Evolutionary conservation across 2,113 vertebrate genomes (phyloP).

Genomic region (Laticauda colubrina): DNA sequence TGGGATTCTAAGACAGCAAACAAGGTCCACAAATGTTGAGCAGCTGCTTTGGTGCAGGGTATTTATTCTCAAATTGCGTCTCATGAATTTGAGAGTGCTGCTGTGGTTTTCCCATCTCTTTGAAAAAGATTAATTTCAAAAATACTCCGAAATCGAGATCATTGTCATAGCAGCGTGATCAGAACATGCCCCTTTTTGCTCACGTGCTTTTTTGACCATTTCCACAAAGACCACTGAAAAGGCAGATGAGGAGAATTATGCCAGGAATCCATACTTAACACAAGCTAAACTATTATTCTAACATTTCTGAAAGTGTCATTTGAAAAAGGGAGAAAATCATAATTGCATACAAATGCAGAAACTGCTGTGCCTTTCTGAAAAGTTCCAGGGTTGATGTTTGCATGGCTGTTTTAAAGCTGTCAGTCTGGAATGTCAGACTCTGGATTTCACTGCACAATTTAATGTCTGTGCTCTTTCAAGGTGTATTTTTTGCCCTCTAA

Average conservation of each 20-base stretch:
- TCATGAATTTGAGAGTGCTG: neutral
- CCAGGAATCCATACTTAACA: neutral
- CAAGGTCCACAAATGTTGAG: neutral
- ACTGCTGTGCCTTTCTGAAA: neutral
- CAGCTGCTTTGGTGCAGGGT: neutral
- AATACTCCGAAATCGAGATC: neutral
- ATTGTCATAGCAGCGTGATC: neutral
- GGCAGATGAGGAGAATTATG: neutral
- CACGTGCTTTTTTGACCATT: neutral
- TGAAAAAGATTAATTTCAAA: neutral
- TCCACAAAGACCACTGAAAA: neutral
- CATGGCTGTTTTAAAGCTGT: neutral
- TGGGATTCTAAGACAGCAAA: neutral
- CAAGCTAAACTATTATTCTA: neutral
- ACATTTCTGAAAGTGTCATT: neutral
- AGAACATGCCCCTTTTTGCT: neutral
- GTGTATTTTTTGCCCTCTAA: neutral
- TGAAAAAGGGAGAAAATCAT: neutral
- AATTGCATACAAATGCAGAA: neutral
- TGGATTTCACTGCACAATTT: neutral
- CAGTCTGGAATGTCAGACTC: neutral
- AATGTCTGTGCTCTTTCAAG: neutral
- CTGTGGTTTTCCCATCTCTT: neutral
- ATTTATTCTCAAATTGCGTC: neutral
- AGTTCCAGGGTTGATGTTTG: neutral